Evolutionary conservation across 2,888 invertebrate species (phyloP), one percentile per base, ranked within the genome.

Genomic region (Andrena camellia): DNA sequence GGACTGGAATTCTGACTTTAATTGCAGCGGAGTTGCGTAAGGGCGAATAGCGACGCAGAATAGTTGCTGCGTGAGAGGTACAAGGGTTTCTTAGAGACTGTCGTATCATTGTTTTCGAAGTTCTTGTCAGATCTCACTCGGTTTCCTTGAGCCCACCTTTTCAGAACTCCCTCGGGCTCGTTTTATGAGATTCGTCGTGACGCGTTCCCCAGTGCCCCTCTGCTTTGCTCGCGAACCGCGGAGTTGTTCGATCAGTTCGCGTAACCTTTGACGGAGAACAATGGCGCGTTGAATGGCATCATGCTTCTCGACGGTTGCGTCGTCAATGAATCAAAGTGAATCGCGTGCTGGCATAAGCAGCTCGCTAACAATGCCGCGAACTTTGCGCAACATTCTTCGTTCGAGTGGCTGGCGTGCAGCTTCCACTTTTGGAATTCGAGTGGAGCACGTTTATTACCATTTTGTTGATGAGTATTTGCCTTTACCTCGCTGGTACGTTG

Each of bases 331-430:
- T 75, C 75, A 69, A 71, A 75, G 70, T 31, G 73, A 68, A 59
- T 72, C 72, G 69, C 59, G 69, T 69, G 50, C 42, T 68, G 72
- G 68, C 81, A 84, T 84, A 84, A 85, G 63, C 83, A 80, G 69
- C 52, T 66, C n/a, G 63, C 42, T 63, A 66, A 67, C 73, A 72
- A 72, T 26, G 26, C 33, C 20, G 20, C 29, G 50, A n/a, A 63
- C n/a, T 17, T 31, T 13, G 70, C 35, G 35, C 54, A 48, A 57
- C 29, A 50, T 72, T 54, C 54, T 17, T 64, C 26, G 23, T 7
- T 50, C 64, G 10, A 73, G 35, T 10, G 23, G 6, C 35, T 0
- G 17, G 6, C 20, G 2, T 7, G 1, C n/a, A 35, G 42, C 20
- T 67, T 67, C 23, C 70, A 57, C 63, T 76, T 76, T 71, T 42